Evolutionary conservation across 2,113 vertebrate species (phyloP).

Genomic region (Oncorhynchus tshawytscha): DNA sequence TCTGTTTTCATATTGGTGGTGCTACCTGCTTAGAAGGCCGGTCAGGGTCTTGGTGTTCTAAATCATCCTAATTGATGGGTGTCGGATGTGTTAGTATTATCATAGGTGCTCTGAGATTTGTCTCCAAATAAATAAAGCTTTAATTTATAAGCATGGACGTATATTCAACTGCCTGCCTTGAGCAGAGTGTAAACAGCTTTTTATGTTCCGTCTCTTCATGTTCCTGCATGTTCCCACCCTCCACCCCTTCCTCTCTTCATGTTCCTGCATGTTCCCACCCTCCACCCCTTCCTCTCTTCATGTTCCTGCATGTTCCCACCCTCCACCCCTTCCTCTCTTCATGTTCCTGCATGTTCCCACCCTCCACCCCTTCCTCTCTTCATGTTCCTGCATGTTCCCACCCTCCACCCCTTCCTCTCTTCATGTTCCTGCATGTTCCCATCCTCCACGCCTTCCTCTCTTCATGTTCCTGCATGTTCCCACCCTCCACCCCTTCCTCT

Average conservation of each 20-base stretch:
- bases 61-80: constrained; percentile 49
- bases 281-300: no score
- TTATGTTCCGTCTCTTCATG: constrained; percentile 41
- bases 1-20: constrained; percentile 19
- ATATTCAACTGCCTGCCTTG: constrained; percentile 35
- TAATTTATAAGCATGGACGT: constrained; percentile 46
- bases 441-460: constrained; percentile 28
- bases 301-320: no score
- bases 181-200: constrained; percentile 55
- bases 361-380: no score
- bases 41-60: constrained; percentile 16
- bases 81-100: constrained; percentile 39
- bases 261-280: no score
- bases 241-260: constrained; percentile 4
- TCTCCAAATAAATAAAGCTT: constrained; percentile 52
- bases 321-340: no score
- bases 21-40: constrained; percentile 27
- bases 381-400: no score
- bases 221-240: constrained; percentile 40
- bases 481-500: constrained; percentile 27
- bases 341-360: no score
- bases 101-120: constrained; percentile 46
- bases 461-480: constrained; percentile 49
- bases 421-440: constrained; percentile 47
- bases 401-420: constrained; percentile 15